Evolutionary conservation across 2,113 vertebrate species (phyloP), one percentile per base, ranked within the genome.

Genomic region (Suricata suricatta): DNA sequence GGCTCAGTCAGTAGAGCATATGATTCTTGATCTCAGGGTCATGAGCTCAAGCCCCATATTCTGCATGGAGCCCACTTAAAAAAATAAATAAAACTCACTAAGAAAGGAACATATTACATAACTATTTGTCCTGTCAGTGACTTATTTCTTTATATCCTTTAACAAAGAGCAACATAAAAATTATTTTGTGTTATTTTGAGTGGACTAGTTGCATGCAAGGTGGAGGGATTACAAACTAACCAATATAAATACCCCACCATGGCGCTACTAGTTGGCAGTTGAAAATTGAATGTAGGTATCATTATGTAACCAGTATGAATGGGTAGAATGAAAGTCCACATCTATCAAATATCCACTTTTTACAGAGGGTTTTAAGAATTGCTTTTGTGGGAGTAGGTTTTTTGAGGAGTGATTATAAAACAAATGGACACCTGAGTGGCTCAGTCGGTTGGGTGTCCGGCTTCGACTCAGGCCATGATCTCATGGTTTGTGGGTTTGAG

Each of bases 121-220:
- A 21, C 21, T 60, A 19, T 57, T 57, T 57, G 57, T 60, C 57
- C 57, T 60, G 57, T 2, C 21, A 23, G 57, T 60, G 57, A 60
- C 57, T 60, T 77, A 79, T 89, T 92, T 97, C 63, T 96, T 92
- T 29, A 95, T 86, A 33, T 7, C 93, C 63, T 96, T 94, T 87
- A 72, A 47, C 71, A 93, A 95, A 92, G 13, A 89, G 66, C 41
- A 80, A 82, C 33, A 60, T 94, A 71, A 96, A 95, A 81, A 35
- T 82, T 88, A 94, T 57, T 94, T 92, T 93, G 33, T 25, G 60
- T 95, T 94, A 35, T 93, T 72, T 84, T 64, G 47, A 52, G 54
- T 54, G 76, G 72, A 95, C 63, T 88, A 86, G 38, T 50, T 87
- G 38, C 21, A 93, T 87, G 38, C 25, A 95, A 97, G 33, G 35